phyloP scores from a whole-genome alignment of 1,140 invertebrate genomes.

The Drosophila busckii region DNA sequence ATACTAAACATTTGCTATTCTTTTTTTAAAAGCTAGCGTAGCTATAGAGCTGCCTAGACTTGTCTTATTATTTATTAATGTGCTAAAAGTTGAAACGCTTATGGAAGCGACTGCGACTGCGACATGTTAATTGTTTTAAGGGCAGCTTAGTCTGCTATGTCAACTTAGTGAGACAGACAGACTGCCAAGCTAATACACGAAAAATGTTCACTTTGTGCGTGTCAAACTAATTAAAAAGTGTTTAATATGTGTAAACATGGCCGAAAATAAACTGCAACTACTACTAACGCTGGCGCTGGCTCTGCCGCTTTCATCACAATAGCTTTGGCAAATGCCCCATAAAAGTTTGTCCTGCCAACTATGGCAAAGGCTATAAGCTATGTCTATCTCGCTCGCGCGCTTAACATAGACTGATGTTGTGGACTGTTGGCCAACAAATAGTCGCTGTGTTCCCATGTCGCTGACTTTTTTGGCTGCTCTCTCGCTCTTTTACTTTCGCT shows the following conservation, averaged over 20 bases:
- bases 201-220: slow-evolving; percentile 54
- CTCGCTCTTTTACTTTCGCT: too few relatives aligned
- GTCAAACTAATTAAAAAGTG: slow-evolving; percentile 74
- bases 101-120: too few relatives aligned
- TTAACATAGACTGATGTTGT: slow-evolving; percentile 15
- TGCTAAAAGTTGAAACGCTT: too few relatives aligned
- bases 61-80: too few relatives aligned
- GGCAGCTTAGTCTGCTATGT: too few relatives aligned
- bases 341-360: slow-evolving; percentile 48
- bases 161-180: too few relatives aligned
- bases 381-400: background rate
- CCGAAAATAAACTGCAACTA: slow-evolving; percentile 52
- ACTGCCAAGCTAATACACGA: too few relatives aligned
- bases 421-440: slow-evolving; percentile 24
- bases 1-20: too few relatives aligned
- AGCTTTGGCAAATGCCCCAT: slow-evolving; percentile 30
- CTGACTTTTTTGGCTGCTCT: background rate
- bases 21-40: too few relatives aligned
- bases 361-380: background rate
- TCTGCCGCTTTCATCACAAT: background rate
- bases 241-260: slow-evolving; percentile 73
- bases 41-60: too few relatives aligned
- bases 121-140: too few relatives aligned
- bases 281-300: background rate
- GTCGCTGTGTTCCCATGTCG: background rate